Conservation (phyloP, 30 jellyfish, hydroid and myxozoan genomes). For the Catostylus mosaicus region DNA sequence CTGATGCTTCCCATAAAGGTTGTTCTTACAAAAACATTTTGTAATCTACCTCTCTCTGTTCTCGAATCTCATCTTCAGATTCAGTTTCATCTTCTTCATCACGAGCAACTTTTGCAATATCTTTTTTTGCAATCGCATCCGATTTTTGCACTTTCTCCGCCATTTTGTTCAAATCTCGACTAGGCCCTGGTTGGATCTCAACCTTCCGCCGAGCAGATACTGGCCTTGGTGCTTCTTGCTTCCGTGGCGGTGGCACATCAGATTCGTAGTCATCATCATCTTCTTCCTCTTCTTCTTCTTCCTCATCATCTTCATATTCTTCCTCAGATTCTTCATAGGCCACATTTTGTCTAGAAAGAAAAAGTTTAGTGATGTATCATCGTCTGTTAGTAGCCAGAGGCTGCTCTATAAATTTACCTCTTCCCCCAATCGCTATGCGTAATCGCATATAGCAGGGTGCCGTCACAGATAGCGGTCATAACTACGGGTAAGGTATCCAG, state of each 20-base stretch:
- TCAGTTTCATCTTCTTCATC: constrained; percentile 52
- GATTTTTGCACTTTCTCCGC: constrained; percentile 44
- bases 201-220: constrained; percentile 48
- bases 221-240: constrained; percentile 13
- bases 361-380: no score
- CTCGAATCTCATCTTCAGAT: constrained; percentile 57
- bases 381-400: no score
- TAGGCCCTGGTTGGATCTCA: constrained; percentile 70
- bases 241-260: constrained; percentile 18
- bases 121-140: constrained; percentile 15
- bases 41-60: constrained; percentile 16
- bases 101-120: constrained; percentile 17
- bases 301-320: constrained; percentile 53
- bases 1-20: no score
- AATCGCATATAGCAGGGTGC: no score
- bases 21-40: no score
- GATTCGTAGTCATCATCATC: constrained; percentile 66
- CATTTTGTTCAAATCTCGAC: constrained; percentile 27
- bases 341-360: constrained; percentile 30
- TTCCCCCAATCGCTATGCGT: no score
- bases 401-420: no score
- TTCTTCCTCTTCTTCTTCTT: constrained; percentile 59
- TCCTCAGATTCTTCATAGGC: constrained; percentile 65
- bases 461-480: no score
- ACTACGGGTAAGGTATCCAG: no score